phyloP scores from a whole-genome alignment of 2,888 invertebrate species.

The Fissipunctia ypsillon region DNA sequence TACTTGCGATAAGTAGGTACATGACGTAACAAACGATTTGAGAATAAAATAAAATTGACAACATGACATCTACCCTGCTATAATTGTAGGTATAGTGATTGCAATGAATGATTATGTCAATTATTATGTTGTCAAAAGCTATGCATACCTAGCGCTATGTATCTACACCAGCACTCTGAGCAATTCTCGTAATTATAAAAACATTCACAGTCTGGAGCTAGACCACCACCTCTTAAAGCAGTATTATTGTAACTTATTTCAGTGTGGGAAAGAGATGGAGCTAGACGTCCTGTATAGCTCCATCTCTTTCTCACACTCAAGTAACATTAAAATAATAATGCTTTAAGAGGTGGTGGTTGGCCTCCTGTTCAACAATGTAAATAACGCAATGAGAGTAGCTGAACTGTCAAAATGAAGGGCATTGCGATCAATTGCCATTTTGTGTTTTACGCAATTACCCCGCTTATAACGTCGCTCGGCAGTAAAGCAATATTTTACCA shows the following conservation, averaged over 20 bases:
- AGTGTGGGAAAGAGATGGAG: no score
- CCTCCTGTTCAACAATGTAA: no score
- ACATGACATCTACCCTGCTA: not conserved
- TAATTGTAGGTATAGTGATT: not conserved
- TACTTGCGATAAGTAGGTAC: conserved; percentile 10
- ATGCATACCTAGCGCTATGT: not conserved
- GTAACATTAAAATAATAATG: no score
- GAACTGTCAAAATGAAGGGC: not conserved
- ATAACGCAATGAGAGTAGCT: no score
- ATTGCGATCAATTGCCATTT: not conserved
- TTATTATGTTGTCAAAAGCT: not conserved
- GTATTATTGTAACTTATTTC: no score
- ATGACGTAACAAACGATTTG: conserved; percentile 42
- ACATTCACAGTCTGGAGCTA: no score
- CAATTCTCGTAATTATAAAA: no score
- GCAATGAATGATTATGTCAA: not conserved
- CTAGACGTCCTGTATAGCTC: no score
- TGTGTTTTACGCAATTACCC: not conserved
- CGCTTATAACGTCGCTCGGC: not conserved
- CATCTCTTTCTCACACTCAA: no score
- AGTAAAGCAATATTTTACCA: not conserved
- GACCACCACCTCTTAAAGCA: no score
- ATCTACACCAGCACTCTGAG: not conserved
- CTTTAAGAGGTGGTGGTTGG: no score
- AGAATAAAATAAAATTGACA: conserved; percentile 32